A percentile compares a stretch with the other conserved stretches of the same genome.
These are phyloP conservation scores for Polylopha cassiicola DNA, from an alignment of 2,888 invertebrate species.

Conservation along the genomic window DNA sequence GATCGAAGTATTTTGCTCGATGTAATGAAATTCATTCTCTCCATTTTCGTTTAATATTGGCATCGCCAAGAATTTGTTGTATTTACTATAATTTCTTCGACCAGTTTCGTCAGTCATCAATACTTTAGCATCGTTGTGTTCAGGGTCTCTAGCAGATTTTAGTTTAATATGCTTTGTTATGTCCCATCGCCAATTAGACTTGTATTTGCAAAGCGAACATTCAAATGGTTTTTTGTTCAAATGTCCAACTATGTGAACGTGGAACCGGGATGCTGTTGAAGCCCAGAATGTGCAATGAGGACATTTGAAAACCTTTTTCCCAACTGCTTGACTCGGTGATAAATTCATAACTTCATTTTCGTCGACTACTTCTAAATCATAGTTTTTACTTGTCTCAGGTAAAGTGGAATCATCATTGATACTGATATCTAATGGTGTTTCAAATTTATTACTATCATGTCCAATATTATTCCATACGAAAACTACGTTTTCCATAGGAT, in stretches of 20 bases:
- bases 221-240: constrained; percentile 95
- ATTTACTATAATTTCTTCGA: constrained; percentile 93
- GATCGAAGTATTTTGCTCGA: constrained; percentile 52
- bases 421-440: constrained; percentile 61
- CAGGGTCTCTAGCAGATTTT: constrained; percentile 90
- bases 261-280: constrained; percentile 93
- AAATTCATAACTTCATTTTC: constrained; percentile 79
- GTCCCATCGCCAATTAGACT: constrained; percentile 98
- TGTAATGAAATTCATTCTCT: constrained; percentile 66
- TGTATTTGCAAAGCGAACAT: constrained; percentile 94
- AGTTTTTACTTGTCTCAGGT: constrained; percentile 51
- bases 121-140: constrained; percentile 88
- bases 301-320: constrained; percentile 92
- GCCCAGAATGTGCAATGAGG: constrained; percentile 96
- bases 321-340: constrained; percentile 78
- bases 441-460: constrained; percentile 54
- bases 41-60: constrained; percentile 77
- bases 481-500: constrained; percentile 88
- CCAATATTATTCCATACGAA: constrained; percentile 88
- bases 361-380: constrained; percentile 56
- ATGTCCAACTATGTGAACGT: constrained; percentile 95
- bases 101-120: constrained; percentile 95
- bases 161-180: constrained; percentile 96
- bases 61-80: constrained; percentile 89
- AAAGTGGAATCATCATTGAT: constrained; percentile 69